Percentiles rank a stretch among this genome's conserved stretches.
Evolutionary conservation across 1,140 invertebrate genomes (phyloP).

Genomic region (Thaumatotibia leucotreta): DNA sequence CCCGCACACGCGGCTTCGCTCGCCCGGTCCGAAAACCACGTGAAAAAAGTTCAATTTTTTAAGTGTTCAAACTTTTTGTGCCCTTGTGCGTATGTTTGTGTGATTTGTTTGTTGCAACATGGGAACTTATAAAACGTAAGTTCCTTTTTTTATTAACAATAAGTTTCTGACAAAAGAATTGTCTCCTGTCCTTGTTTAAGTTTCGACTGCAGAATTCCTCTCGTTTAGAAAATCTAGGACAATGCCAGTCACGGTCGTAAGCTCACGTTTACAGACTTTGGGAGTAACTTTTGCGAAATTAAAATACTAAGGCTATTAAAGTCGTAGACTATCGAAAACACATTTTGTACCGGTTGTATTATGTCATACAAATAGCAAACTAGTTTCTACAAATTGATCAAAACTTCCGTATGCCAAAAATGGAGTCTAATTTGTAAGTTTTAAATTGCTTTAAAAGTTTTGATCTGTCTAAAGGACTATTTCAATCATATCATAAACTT

Average conservation of each 20-base stretch:
- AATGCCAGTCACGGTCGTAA: slow-evolving; percentile 43
- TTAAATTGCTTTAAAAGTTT: too few species aligned
- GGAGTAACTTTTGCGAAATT: slow-evolving; percentile 15
- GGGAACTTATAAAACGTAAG: slow-evolving; percentile 60
- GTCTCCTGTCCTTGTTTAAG: slow-evolving; percentile 18
- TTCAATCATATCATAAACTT: too few species aligned
- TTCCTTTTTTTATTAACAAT: slow-evolving; percentile 26
- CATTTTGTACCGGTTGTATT: too few species aligned
- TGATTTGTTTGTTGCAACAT: slow-evolving; percentile 50
- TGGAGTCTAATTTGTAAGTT: background rate
- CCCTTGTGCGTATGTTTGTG: slow-evolving; percentile 45
- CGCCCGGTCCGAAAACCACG: slow-evolving; percentile 28
- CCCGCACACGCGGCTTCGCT: slow-evolving; percentile 50
- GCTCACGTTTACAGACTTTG: slow-evolving; percentile 26
- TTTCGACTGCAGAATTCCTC: slow-evolving; percentile 33
- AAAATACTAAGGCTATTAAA: background rate
- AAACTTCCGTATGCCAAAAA: slow-evolving; percentile 3
- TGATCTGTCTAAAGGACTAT: too few species aligned
- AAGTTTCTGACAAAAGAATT: background rate
- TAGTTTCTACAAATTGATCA: background rate
- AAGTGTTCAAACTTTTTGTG: slow-evolving; percentile 35
- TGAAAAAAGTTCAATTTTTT: slow-evolving; percentile 27
- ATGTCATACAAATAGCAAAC: too few species aligned
- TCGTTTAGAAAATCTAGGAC: slow-evolving; percentile 43
- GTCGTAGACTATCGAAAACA: too few species aligned